Evolutionary conservation across 2,797 vertebrate species (phyloP).

Genomic region (Microctenopoma stevenorrisi): DNA sequence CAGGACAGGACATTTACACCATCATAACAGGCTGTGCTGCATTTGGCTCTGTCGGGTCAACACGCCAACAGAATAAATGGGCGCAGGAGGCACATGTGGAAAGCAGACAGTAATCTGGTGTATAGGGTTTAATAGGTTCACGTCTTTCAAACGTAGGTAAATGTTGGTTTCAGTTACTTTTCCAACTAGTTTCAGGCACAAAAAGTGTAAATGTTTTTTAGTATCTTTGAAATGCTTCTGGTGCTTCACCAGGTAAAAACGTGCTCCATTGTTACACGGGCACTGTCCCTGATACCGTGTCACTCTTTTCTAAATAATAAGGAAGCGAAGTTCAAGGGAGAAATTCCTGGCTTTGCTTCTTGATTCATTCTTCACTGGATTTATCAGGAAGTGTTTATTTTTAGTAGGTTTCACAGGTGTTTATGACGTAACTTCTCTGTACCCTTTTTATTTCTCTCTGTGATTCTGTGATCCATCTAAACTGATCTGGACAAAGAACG

Average conservation of each 20-base stretch:
- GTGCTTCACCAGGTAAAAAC: neutral
- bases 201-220: no score
- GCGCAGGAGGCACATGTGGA: neutral
- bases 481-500: neutral
- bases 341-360: neutral
- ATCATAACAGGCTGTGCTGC: neutral
- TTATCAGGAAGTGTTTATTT: conserved; percentile 12
- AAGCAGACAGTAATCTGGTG: neutral
- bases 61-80: neutral
- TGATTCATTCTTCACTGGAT: neutral
- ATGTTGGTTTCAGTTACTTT: neutral
- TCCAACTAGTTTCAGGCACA: no score
- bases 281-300: neutral
- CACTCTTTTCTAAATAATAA: neutral
- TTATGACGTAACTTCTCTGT: neutral
- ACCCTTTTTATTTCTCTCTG: neutral
- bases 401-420: neutral
- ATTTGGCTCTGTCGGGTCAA: neutral
- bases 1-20: neutral
- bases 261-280: no score
- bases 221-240: neutral
- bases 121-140: no score
- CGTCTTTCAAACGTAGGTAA: neutral
- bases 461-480: neutral
- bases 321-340: neutral